Conservation (phyloP, 2,888 invertebrate genomes). For the Tetanocera ferruginea region DNA sequence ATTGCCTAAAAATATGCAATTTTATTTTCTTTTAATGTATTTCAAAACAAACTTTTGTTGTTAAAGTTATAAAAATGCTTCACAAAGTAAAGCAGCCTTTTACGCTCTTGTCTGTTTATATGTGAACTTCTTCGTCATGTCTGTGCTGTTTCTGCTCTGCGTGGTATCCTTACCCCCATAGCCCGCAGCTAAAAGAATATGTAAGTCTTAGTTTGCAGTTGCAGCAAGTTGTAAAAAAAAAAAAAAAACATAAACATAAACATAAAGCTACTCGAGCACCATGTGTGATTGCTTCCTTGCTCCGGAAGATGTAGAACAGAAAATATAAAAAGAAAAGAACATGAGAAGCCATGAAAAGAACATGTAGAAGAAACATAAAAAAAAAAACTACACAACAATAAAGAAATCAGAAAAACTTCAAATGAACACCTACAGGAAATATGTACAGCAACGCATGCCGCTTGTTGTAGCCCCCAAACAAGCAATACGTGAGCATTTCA, state of each 20-base stretch:
- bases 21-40: no score
- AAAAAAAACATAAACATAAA: no score
- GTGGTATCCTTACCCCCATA: not conserved
- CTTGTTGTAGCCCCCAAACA: not conserved
- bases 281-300: not conserved
- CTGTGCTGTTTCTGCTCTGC: no score
- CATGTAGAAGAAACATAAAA: not conserved
- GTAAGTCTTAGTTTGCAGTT: constrained; percentile 25
- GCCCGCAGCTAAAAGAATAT: not conserved
- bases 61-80: no score
- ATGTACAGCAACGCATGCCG: not conserved
- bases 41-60: no score
- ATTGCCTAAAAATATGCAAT: no score
- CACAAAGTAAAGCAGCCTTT: no score
- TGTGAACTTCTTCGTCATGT: no score
- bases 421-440: constrained; percentile 11
- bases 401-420: not conserved
- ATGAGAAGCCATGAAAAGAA: not conserved
- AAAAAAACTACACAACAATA: not conserved
- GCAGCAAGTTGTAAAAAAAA: not conserved
- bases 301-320: not conserved
- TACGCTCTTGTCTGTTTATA: no score
- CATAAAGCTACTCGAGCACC: no score
- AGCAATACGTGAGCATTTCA: not conserved
- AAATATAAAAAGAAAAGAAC: not conserved